phyloP scores from a whole-genome alignment of 2,888 invertebrate species.

The Dinocampus coccinellae region DNA sequence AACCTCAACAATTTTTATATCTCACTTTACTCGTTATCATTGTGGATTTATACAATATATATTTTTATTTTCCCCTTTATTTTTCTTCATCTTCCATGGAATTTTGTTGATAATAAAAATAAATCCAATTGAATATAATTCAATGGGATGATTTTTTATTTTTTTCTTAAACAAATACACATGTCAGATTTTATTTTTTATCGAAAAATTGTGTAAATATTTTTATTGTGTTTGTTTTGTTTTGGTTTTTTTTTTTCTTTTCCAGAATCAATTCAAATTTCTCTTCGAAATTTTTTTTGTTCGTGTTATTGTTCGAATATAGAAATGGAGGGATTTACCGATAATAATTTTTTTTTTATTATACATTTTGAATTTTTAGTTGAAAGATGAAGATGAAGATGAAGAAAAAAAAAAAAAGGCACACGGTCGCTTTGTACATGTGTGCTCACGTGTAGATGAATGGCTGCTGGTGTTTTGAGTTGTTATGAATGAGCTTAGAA shows the following conservation, averaged over 20 bases:
- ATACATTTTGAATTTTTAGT: too few species aligned
- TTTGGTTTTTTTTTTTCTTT: too few species aligned
- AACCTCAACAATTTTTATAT: not conserved
- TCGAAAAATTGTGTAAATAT: too few species aligned
- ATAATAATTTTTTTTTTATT: not conserved
- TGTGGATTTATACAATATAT: not conserved
- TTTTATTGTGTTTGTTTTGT: too few species aligned
- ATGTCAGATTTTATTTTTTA: too few species aligned
- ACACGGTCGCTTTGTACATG: not conserved
- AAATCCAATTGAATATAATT: too few species aligned
- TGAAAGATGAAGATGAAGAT: not conserved
- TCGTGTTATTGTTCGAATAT: too few species aligned
- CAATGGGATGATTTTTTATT: too few species aligned
- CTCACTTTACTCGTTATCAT: not conserved
- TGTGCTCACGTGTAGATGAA: not conserved
- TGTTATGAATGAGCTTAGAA: conserved; percentile 58
- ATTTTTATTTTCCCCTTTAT: not conserved
- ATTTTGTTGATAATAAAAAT: too few species aligned
- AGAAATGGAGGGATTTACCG: not conserved
- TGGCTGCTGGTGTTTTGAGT: conserved; percentile 17
- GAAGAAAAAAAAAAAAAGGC: not conserved
- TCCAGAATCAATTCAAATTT: too few species aligned
- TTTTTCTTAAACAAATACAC: too few species aligned
- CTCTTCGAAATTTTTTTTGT: too few species aligned
- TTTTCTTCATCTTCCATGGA: not conserved